Base-by-base conservation (phyloP, 2,888 invertebrate genomes). In the Diaprepes abbreviatus region DNA sequence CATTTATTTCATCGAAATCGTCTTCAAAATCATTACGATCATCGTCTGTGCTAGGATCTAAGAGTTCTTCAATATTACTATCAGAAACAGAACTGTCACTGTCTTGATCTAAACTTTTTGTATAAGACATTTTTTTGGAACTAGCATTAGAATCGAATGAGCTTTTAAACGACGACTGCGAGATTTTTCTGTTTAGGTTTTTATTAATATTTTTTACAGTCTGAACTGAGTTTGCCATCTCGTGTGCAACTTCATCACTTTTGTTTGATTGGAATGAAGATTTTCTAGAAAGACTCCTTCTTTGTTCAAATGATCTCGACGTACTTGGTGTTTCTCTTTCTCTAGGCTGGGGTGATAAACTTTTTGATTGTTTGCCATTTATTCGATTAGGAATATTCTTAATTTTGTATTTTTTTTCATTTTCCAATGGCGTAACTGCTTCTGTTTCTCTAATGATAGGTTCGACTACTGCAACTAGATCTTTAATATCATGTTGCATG, bases 1-100 rank as follows among this genome's bases (percentile, higher is more conserved):
- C 71, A 63, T 75, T 78, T 59, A 85, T 85, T 40, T 85, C 85
- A 73, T 88, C 87, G 28, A 84, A 83, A 76, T 84, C 84, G 63
- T 80, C 81, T 57, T 79, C 79, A 66, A 79, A 79, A 62, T 80
- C 81, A 24, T 82, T 82, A 38, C 80, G 79, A 63, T 77, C 80
- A 9, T 78, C 79, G 45, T 82, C 82, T 4, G 83, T 82, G 12
- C 80, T 77, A 63, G 75, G 77, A 38, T 77, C 74, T 6, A 83
- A 64, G 19, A 84, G 66, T 60, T 85, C 84, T 59, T 84, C 85
- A n/a, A 84, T 79, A 68, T 84, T 85, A 66, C 83, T 84, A 54
- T 85, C 85, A 1, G 84, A 84, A 9, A 85, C 84, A 10, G 84
- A 84, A 5, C 84, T 84, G 63, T 84, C 84, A 68, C 83, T 83